These are phyloP conservation scores for Asarcornis scutulata DNA, from an alignment of 2,113 vertebrate species.

Conservation along the genomic window DNA sequence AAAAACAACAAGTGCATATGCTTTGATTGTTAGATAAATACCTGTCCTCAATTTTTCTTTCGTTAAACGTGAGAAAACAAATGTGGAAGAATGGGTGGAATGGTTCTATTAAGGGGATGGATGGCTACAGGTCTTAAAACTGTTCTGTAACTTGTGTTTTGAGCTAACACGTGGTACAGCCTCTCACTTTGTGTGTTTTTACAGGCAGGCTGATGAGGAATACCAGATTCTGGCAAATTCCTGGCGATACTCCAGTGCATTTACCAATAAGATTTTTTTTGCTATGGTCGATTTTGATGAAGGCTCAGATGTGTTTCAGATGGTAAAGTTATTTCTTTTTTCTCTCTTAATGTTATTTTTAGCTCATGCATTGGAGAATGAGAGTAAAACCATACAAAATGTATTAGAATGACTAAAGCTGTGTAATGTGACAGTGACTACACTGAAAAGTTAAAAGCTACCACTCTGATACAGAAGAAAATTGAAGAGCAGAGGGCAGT, in stretches of 20 bases:
- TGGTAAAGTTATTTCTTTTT: constrained; percentile 80
- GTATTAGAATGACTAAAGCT: neutral
- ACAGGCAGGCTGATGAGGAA: constrained; percentile 96
- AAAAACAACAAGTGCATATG: neutral
- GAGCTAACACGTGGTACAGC: accelerated
- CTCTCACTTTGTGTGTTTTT: neutral
- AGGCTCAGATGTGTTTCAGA: constrained; percentile 97
- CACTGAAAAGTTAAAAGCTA: neutral
- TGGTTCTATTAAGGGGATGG: accelerated
- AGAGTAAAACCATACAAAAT: neutral
- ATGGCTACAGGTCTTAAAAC: neutral
- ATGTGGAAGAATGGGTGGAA: neutral
- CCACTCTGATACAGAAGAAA: neutral
- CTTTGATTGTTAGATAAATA: neutral
- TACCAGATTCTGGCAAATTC: constrained; percentile 97
- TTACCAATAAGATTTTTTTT: constrained; percentile 96
- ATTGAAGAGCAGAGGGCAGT: neutral
- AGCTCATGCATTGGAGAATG: neutral
- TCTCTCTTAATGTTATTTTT: accelerated
- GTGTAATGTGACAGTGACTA: neutral
- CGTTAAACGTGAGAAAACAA: neutral
- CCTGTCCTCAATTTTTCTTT: neutral
- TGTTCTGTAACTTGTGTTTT: neutral
- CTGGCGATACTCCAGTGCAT: constrained; percentile 95
- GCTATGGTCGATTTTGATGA: constrained; percentile 97